Base-by-base conservation (phyloP, 2,888 invertebrate species). In the Sipha maydis region DNA sequence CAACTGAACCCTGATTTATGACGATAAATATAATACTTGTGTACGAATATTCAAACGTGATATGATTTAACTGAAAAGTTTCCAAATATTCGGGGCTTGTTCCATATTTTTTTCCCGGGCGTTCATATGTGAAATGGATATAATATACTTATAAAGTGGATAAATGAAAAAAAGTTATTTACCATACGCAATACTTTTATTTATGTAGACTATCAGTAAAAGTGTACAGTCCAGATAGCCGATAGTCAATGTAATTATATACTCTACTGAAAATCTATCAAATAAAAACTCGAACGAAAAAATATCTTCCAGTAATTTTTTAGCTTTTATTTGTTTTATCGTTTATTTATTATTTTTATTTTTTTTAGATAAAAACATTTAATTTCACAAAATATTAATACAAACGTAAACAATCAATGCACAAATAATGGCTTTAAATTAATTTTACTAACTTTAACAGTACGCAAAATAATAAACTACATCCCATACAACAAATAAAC, bases 1-100 rank as follows among this genome's bases (percentile, higher is more conserved):
- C 31, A 61, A 79, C 31, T 31, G 31, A 79, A 79, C 31, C 34
- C 56, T 79, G 79, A 79, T 79, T 79, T 79, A 79, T 61, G 14
- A 31, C 7, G 56, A 79, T 21, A 54, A 56, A 31, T 61, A 28
- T 5, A 48, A 17, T 21, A n/a, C n/a, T 21, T 67, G n/a, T 67
- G 11, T 7, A n/a, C n/a, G 3, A 25, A n/a, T 21, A 28, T 48
- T 25, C 11, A 48, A 48, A 54, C 3, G 54, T n/a, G n/a, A 48
- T 48, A 48, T 54, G 41, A 28, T 56, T 56, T 54, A 31, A 31
- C 31, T n/a, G 7, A 61, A 28, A 31, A 79, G 31, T n/a, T 31
- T 54, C 31, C 5, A 4, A 61, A 31, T 61, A 28, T 31, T 78
- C 28, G 25, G 9, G 3, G 19, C 41, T 21, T 17, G 54, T 54